A percentile compares a stretch with the other conserved stretches of the same genome.
phyloP scores from a whole-genome alignment of 30 jellyfish, hydroid and myxozoan genomes.

The Aurelia sp. region DNA sequence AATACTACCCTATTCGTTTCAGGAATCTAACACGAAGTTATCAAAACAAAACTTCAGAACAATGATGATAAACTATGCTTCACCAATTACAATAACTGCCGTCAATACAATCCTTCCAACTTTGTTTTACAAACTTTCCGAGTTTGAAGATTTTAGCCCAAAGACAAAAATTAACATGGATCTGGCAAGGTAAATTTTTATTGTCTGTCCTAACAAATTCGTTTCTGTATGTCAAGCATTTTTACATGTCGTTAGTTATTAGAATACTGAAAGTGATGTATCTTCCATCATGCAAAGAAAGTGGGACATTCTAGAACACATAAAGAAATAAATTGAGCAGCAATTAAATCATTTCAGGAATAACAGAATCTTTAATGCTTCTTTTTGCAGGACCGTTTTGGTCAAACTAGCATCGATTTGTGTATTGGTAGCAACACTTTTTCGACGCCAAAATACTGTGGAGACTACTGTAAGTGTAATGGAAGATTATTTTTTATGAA shows the following conservation, averaged over 20 bases:
- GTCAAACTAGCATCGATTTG: constrained; percentile 68
- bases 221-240: not conserved
- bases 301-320: no score
- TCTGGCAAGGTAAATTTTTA: constrained; percentile 32
- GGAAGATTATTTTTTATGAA: not conserved
- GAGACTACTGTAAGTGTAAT: constrained; percentile 23
- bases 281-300: no score
- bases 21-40: constrained; percentile 28
- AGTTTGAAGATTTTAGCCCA: constrained; percentile 57
- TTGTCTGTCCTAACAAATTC: not conserved
- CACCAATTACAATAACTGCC: constrained; percentile 67
- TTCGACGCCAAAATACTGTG: constrained; percentile 22
- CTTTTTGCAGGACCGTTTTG: constrained; percentile 56
- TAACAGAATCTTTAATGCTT: no score
- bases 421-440: constrained; percentile 55
- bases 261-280: no score
- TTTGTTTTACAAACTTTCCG: constrained; percentile 62
- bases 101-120: constrained; percentile 61
- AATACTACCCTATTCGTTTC: not conserved
- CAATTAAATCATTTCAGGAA: no score
- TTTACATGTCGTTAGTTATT: no score
- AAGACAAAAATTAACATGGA: constrained; percentile 57
- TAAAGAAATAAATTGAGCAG: no score
- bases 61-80: constrained; percentile 52
- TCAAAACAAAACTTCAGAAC: constrained; percentile 28